Base-by-base conservation (phyloP, 2,113 vertebrate genomes). In the Phasianus colchicus region DNA sequence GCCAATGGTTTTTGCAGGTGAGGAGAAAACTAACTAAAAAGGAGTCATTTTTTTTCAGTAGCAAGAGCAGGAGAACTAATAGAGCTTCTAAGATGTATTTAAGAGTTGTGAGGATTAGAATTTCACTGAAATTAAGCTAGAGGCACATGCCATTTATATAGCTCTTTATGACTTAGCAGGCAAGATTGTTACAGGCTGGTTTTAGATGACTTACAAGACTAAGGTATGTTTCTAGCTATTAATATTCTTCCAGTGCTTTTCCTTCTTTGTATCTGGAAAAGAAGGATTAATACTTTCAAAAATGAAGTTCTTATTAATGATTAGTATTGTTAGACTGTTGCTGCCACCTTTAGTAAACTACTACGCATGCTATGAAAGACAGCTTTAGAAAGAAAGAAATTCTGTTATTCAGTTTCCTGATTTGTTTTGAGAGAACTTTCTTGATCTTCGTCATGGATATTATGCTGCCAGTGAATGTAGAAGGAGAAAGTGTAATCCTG, bases 1-100 rank as follows among this genome's bases (percentile, higher is more conserved):
- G 96, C 97, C 99, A 95, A 99, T 99, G 99, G 99, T 99, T 86
- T 99, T 99, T 97, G 99, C 99, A 98, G 99, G 99, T 99, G 97
- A 98, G 98, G 83, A 95, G 78, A 63, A 79, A 84, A 93, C 64
- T 70, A 66, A 58, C 92, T 18, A 43, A 96, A 69, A 45, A 79
- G 36, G 85, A 79, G 82, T 74, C 43, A 73, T 1, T 79, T 81
- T 83, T 70, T 74, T 54, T 30, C 7, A 61, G 14, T 80, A 78
- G 36, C 11, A 72, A 85, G 42, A 89, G 27, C 47, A 63, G 61
- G 58, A 80, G 13, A 84, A 24, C 32, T 85, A 18, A 79, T 83
- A 45, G 10, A 80, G 7, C 63, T 89, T 78, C 18, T 55, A 22
- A 83, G 48, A 5, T 27, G 5, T 42, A 10, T 73, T 89, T 64